These are phyloP conservation scores for Neoaliturus tenellus DNA, from an alignment of 2,888 invertebrate species.

Conservation along the genomic window DNA sequence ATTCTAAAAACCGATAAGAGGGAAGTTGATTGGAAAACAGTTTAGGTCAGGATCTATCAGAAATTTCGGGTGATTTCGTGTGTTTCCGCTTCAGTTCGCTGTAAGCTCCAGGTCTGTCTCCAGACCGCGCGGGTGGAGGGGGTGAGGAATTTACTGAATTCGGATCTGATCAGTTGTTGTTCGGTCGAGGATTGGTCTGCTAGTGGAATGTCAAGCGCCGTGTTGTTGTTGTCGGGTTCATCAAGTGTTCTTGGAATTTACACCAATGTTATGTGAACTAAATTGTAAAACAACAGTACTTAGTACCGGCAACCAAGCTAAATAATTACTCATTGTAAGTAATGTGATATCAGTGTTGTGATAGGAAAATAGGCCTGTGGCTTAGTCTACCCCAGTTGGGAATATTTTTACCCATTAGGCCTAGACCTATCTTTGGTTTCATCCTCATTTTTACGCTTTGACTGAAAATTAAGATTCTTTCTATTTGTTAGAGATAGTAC, in stretches of 20 bases:
- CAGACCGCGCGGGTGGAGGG: background rate
- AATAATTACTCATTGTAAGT: background rate
- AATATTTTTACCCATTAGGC: background rate
- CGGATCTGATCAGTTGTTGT: constrained; percentile 32
- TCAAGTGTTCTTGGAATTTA: background rate
- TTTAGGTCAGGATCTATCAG: too few relatives aligned
- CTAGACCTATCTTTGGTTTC: background rate
- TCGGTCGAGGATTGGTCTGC: constrained; percentile 22
- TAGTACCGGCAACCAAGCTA: background rate
- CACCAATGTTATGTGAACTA: background rate
- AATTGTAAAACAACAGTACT: background rate
- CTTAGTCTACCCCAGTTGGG: background rate
- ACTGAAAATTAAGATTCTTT: too few relatives aligned
- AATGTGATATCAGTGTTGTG: background rate
- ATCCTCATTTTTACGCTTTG: background rate
- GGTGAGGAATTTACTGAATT: constrained; percentile 24
- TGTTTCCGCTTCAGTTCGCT: background rate
- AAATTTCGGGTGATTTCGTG: constrained; percentile 10
- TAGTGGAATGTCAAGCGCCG: background rate
- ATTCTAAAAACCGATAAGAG: too few relatives aligned
- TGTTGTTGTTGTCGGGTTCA: background rate
- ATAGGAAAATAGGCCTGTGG: background rate
- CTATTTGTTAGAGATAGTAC: too few relatives aligned
- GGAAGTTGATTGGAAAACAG: too few relatives aligned
- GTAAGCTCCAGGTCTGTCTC: constrained; percentile 1